Conservation (phyloP, 2,113 vertebrate species). For the Silurus glanis region DNA sequence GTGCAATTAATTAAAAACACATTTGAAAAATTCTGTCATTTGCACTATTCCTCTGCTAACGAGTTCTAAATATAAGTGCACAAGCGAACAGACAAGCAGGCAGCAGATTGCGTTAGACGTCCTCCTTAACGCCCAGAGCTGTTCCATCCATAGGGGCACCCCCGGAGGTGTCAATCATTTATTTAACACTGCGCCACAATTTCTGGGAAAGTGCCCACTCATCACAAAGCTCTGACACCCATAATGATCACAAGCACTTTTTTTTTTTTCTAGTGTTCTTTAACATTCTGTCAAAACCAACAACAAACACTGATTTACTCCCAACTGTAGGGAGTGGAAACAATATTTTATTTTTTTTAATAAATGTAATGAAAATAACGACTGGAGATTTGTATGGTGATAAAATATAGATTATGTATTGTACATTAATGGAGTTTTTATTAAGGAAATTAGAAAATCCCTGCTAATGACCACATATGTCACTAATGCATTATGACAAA, state of each 20-base stretch:
- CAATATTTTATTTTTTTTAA: background rate
- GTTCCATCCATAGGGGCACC: conserved; percentile 43
- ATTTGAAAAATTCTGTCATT: conserved; percentile 50
- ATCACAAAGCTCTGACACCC: conserved; percentile 58
- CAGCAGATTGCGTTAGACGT: conserved; percentile 43
- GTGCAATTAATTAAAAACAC: conserved; percentile 53
- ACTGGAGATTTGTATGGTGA: background rate
- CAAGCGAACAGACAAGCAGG: conserved; percentile 35
- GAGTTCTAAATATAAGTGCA: conserved; percentile 56
- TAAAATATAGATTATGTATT: background rate
- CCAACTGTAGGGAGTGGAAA: background rate
- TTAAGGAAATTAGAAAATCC: background rate
- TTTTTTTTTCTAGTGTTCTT: background rate
- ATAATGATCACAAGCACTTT: conserved; percentile 59
- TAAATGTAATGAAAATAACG: background rate
- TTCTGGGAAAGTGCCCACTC: conserved; percentile 61
- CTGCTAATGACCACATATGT: background rate
- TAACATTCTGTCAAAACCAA: conserved; percentile 19
- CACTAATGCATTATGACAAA: background rate
- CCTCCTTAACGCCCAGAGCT: conserved; percentile 10
- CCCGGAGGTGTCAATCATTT: conserved; percentile 57
- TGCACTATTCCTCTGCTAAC: conserved; percentile 48
- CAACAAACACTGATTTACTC: background rate
- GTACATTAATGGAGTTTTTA: background rate
- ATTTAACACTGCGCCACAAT: conserved; percentile 51